Conservation (phyloP, 92 coral and sea anemone genomes). For the Porites divaricata region DNA sequence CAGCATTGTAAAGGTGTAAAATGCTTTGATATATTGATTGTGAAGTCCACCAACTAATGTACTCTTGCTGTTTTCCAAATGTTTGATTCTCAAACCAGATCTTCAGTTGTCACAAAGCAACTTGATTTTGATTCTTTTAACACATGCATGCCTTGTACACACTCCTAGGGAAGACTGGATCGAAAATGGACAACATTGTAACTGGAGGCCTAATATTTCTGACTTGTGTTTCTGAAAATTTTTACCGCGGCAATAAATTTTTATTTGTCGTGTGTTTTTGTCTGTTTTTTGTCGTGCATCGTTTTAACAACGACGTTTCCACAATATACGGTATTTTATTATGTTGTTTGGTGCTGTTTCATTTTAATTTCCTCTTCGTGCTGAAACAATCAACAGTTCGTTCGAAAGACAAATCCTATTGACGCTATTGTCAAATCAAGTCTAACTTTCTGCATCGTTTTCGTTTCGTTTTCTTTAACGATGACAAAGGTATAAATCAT, state of each 20-base stretch:
- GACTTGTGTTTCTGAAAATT: neutral
- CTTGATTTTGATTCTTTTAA: neutral
- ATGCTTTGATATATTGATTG: conserved; percentile 31
- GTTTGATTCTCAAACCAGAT: conserved; percentile 41
- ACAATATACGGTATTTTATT: neutral
- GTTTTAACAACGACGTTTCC: neutral
- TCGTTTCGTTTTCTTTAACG: neutral
- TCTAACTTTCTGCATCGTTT: neutral
- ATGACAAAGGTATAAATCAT: neutral
- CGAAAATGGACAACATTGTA: neutral
- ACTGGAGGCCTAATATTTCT: neutral
- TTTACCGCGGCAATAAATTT: conserved; percentile 1
- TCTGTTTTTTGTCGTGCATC: conserved; percentile 1
- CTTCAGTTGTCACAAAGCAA: conserved; percentile 7
- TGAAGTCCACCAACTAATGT: conserved; percentile 23
- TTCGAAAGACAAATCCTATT: neutral
- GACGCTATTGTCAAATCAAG: neutral
- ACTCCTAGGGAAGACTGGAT: neutral
- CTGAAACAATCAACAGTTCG: neutral
- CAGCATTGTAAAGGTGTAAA: conserved; percentile 32
- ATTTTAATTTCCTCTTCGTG: neutral
- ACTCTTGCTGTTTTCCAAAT: conserved; percentile 25
- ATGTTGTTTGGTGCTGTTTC: neutral
- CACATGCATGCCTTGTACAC: neutral
- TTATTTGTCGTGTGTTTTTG: neutral